Evolutionary conservation across 2,888 invertebrate species (phyloP).

Genomic region (Thymelicus acteon): DNA sequence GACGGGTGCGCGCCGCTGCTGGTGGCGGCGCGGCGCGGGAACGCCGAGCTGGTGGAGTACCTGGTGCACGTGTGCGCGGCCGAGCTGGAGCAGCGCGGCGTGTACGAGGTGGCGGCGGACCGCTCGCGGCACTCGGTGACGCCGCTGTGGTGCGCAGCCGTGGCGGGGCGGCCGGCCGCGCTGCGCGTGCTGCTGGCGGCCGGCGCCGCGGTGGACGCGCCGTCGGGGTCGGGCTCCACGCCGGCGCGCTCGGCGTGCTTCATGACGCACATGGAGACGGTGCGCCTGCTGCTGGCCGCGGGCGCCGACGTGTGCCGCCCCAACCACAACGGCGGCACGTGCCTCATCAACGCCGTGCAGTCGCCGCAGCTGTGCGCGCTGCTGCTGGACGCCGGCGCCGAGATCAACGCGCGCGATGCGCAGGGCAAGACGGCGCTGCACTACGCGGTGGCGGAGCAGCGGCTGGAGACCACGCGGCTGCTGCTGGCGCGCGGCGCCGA

Average conservation of each 20-base stretch:
- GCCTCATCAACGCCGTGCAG: constrained; percentile 96
- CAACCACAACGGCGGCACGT: constrained; percentile 96
- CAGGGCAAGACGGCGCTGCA: constrained; percentile 96
- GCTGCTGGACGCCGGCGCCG: constrained; percentile 80
- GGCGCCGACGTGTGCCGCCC: constrained; percentile 93
- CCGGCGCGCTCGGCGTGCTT: constrained; percentile 96
- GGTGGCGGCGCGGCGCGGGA: constrained; percentile 91
- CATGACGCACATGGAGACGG: constrained; percentile 93
- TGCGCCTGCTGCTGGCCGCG: constrained; percentile 88
- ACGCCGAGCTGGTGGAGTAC: constrained; percentile 93
- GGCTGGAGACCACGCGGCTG: constrained; percentile 92
- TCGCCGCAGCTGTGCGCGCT: constrained; percentile 91
- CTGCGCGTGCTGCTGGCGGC: constrained; percentile 91
- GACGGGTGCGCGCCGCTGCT: constrained; percentile 94
- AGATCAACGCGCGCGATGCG: constrained; percentile 94
- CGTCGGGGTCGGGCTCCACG: constrained; percentile 94
- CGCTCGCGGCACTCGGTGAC: constrained; percentile 91
- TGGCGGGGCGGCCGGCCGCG: constrained; percentile 89
- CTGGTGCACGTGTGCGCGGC: constrained; percentile 92
- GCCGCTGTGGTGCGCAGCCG: constrained; percentile 96
- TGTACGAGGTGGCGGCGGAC: constrained; percentile 92
- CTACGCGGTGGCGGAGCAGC: constrained; percentile 95
- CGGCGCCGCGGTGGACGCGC: constrained; percentile 94
- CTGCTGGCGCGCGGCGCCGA: constrained; percentile 92
- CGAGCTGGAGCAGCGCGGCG: constrained; percentile 93